Base-by-base conservation (phyloP, 2,797 vertebrate species). In the Vireo griseus region DNA sequence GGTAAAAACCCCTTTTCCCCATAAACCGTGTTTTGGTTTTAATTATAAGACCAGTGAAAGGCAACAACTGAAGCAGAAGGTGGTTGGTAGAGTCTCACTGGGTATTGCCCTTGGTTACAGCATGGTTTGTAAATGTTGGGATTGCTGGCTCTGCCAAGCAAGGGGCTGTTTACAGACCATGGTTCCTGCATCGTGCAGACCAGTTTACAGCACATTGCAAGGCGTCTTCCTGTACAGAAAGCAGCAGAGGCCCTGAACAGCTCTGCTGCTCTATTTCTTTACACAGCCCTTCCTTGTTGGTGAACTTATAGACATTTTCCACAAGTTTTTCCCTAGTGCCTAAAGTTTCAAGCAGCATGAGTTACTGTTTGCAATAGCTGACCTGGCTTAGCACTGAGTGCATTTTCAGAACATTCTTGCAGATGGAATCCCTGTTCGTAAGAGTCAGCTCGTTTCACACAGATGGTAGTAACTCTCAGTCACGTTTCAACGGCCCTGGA, bases 61-160 rank as follows among this genome's bases (percentile, higher is more conserved):
- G 37, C 37, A 39, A 39, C 37, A 39, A 39, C 28, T 33, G n/a
- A 55, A 63, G 40, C 8, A 25, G 28, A 14, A 55, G 10, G 2
- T 22, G 5, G 16, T 59, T n/a, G 45, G 29, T 21, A 29, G 47
- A 47, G 7, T 29, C 14, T 72, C 0, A 0, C 25, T 52, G 37
- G 35, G 8, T 31, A 7, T 16, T 51, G 26, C 15, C 15, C 8
- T 31, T 45, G 51, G 24, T 26, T 66, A 11, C 39, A 37, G 18
- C 4, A 13, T 25, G 40, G 29, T 45, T 76, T 88, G 28, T 33
- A 78, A 90, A 51, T 19, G 1, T 4, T 44, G 57, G 37, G 6
- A 44, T 45, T 73, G 16, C 15, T 73, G 44, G 20, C 9, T 79
- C 5, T 83, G 45, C 22, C 22, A 37, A 16, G 10, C 4, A 52